Percentiles rank a stretch among this genome's conserved stretches.
These are phyloP conservation scores for Pelobates fuscus DNA, from an alignment of 2,113 vertebrate genomes.

Conservation along the genomic window DNA sequence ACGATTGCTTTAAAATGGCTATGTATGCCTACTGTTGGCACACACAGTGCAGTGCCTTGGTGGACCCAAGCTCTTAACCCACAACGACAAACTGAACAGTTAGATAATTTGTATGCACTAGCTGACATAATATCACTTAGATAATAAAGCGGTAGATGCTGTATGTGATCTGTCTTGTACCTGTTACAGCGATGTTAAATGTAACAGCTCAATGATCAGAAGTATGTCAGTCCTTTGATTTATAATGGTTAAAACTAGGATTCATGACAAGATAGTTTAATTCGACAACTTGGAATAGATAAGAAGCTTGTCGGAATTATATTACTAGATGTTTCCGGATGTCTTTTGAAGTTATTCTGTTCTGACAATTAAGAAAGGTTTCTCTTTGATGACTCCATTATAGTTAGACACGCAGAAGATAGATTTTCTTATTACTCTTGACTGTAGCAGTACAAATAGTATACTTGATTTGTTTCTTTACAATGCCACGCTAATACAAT, in stretches of 20 bases:
- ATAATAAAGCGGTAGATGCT: conserved; percentile 48
- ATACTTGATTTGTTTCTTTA: conserved; percentile 37
- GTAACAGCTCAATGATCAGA: conserved; percentile 56
- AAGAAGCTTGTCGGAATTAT: conserved; percentile 59
- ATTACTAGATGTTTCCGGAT: conserved; percentile 44
- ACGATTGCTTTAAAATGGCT: not conserved
- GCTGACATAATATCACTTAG: conserved; percentile 43
- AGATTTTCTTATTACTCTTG: conserved; percentile 49
- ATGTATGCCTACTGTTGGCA: not conserved
- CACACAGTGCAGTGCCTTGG: not conserved
- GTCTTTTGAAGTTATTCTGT: conserved; percentile 56
- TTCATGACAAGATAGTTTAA: conserved; percentile 58
- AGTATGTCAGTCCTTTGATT: conserved; percentile 60
- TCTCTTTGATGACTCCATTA: conserved; percentile 22
- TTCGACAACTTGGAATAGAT: conserved; percentile 61
- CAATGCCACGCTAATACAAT: conserved; percentile 29
- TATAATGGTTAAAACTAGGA: conserved; percentile 55
- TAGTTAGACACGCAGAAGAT: conserved; percentile 13
- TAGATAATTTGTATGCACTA: conserved; percentile 36
- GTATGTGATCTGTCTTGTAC: conserved; percentile 59
- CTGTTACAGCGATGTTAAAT: conserved; percentile 59
- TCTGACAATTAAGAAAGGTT: conserved; percentile 54
- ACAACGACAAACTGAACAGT: conserved; percentile 1
- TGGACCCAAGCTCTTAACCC: not conserved
- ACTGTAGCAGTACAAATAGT: conserved; percentile 25